A percentile compares a stretch with the other conserved stretches of the same genome.
These are phyloP conservation scores for Teleogryllus occipitalis DNA, from an alignment of 1,140 invertebrate genomes.

Conservation along the genomic window DNA sequence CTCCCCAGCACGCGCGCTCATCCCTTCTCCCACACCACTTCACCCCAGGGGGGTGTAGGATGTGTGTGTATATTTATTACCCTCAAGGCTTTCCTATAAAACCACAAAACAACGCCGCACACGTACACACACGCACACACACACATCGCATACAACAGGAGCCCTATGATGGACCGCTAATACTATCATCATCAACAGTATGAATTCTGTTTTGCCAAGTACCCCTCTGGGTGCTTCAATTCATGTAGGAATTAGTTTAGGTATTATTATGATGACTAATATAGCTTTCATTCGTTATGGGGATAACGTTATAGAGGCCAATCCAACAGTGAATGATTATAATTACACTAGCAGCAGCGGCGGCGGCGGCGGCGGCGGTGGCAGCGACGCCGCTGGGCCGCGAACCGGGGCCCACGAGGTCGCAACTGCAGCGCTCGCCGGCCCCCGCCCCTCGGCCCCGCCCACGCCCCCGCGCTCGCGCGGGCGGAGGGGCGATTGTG, in stretches of 20 bases:
- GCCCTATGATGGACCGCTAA: constrained; percentile 16
- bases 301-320: constrained; percentile 18
- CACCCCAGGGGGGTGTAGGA: constrained; percentile 14
- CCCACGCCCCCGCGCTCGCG: no score
- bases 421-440: neutral
- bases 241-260: constrained; percentile 23
- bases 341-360: neutral
- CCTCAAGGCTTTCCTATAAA: constrained; percentile 24
- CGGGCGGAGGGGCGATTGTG: neutral
- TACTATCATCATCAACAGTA: constrained; percentile 18
- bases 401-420: no score
- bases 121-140: neutral
- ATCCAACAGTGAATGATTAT: constrained; percentile 18
- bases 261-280: constrained; percentile 21
- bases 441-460: no score
- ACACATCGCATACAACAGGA: constrained; percentile 11
- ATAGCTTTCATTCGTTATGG: constrained; percentile 20
- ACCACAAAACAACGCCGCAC: constrained; percentile 19
- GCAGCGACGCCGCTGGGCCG: neutral
- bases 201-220: constrained; percentile 19
- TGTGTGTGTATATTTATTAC: constrained; percentile 23
- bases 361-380: neutral
- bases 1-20: neutral
- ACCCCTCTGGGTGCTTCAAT: constrained; percentile 23
- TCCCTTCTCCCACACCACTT: neutral